Evolutionary conservation across 2,797 vertebrate genomes (phyloP).

Genomic region (Pseudotriccus pelzelni): DNA sequence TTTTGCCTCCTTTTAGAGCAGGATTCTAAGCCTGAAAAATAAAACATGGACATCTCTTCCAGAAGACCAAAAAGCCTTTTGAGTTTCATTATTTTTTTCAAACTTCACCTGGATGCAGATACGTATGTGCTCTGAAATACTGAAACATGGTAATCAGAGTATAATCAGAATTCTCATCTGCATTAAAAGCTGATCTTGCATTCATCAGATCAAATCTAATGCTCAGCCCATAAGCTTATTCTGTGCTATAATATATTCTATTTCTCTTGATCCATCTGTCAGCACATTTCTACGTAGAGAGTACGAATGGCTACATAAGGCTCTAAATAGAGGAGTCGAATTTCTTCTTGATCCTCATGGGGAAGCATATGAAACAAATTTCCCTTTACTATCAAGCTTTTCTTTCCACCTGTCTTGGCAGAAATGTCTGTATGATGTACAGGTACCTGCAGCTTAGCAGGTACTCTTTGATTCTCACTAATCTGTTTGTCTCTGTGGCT

Average conservation of each 20-base stretch:
- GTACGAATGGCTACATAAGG: not conserved
- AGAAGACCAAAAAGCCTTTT: not conserved
- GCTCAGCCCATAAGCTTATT: not conserved
- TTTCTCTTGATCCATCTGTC: slow-evolving; percentile 33
- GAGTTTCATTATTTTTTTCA: not conserved
- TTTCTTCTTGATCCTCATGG: not conserved
- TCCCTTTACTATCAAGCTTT: not conserved
- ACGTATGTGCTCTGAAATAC: not conserved
- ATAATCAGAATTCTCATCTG: slow-evolving; percentile 42
- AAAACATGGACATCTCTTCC: not conserved
- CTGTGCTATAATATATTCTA: not conserved
- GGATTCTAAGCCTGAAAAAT: not conserved
- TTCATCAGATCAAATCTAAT: not conserved
- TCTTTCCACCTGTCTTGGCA: not conserved
- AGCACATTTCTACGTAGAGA: not conserved
- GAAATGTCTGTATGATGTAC: not conserved
- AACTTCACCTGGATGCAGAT: not conserved
- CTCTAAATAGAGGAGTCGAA: not conserved
- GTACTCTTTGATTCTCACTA: not conserved
- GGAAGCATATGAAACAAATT: not conserved
- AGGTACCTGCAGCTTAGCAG: not conserved
- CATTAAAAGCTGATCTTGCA: slow-evolving; percentile 34
- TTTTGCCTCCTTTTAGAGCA: not conserved
- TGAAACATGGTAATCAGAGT: not conserved
- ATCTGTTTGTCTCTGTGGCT: not conserved